Evolutionary conservation across 2,113 vertebrate genomes (phyloP), one percentile per base, ranked within the genome.

Genomic region (Anser brachyrhynchus): DNA sequence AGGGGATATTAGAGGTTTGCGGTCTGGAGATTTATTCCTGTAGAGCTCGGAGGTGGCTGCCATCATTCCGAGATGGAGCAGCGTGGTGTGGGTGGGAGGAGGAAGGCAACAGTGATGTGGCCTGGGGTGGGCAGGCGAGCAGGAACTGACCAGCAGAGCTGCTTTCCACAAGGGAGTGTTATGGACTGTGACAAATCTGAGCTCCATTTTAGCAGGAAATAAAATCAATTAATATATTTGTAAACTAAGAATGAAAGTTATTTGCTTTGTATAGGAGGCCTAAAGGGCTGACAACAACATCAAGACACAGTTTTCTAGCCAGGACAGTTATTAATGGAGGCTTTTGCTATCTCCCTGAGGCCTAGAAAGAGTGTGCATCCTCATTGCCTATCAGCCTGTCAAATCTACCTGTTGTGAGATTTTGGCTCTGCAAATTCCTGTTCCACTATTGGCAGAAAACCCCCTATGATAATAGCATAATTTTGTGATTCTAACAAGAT

Each of bases 1-100:
- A 94, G 49, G 43, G 73, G 29, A 57, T 55, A 10, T 84, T 86
- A 74, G 91, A 92, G 83, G 88, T 94, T 92, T 96, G 92, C 8
- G 88, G 88, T 90, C 54, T 86, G 76, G 75, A 80, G 92, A 67
- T 80, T 70, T 84, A 39, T 93, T 94, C 72, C 72, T 61, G 83
- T 90, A 26, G 62, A 83, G 46, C 71, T 89, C 37, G 67, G 84
- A 88, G 89, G 71, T 80, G 75, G 8, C 76, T 88, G 25, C 51
- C 0, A 0, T 69, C 51, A 22, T 70, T 91, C 85, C 44, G 92
- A 83, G 67, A 76, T 0, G 0, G 64, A 87, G 54, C 59, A 82
- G 39, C 0, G 8, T 73, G 71, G 51, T 0, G 3, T 65, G 79
- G 57, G 52, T 0, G 0, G 67, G n/a, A 92, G 57, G 72, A 86